Conservation (phyloP, 2,113 vertebrate genomes). For the Paramisgurnus dabryanus region DNA sequence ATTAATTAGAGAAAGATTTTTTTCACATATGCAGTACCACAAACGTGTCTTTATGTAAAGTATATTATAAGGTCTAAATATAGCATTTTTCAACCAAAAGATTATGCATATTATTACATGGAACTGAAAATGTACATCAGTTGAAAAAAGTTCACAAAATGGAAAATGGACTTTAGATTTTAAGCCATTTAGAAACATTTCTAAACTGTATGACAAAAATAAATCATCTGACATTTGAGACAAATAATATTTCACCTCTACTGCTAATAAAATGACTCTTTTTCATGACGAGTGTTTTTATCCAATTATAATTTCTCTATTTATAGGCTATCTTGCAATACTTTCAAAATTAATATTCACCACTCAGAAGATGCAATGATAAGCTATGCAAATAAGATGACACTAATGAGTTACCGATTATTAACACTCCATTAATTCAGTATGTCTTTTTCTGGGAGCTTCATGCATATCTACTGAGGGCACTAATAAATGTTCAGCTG, state of each 20-base stretch:
- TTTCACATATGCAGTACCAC: background rate
- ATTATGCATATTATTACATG: no score
- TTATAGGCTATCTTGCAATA: slow-evolving; percentile 23
- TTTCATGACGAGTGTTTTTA: slow-evolving; percentile 13
- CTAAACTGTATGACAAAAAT: background rate
- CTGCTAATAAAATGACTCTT: background rate
- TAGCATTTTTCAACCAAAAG: no score
- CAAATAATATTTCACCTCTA: background rate
- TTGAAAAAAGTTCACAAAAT: background rate
- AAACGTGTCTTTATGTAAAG: no score
- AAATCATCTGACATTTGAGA: background rate
- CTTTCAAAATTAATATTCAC: slow-evolving; percentile 44
- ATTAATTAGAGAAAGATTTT: background rate
- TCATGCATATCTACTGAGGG: background rate
- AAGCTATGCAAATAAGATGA: slow-evolving; percentile 39
- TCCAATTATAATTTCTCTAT: slow-evolving; percentile 27
- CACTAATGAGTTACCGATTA: slow-evolving; percentile 46
- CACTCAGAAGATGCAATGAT: slow-evolving; percentile 40
- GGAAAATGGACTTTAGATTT: slow-evolving; percentile 5
- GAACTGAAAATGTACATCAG: no score
- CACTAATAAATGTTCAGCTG: slow-evolving; percentile 32
- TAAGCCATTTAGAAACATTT: background rate
- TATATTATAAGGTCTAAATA: no score
- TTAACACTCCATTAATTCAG: slow-evolving; percentile 41
- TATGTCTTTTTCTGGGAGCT: slow-evolving; percentile 24